These are phyloP conservation scores for Pycnonotus jocosus DNA, from an alignment of 2,113 vertebrate genomes.

Conservation along the genomic window DNA sequence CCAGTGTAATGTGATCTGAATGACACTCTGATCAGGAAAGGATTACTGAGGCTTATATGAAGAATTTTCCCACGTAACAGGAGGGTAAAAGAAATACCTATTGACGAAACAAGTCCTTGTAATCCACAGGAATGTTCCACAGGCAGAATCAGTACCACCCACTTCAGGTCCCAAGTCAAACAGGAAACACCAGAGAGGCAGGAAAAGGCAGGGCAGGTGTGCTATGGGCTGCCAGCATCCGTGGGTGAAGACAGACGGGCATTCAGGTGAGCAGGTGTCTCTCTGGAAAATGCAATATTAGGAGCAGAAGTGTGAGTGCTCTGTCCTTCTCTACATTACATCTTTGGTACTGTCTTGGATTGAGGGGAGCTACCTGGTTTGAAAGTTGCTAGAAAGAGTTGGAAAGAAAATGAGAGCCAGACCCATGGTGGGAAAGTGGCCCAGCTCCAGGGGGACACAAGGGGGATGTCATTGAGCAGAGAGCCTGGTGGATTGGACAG, in stretches of 20 bases:
- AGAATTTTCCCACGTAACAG: not conserved
- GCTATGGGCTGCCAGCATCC: not conserved
- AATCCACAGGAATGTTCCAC: not conserved
- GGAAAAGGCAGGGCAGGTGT: not conserved
- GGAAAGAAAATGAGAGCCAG: not conserved
- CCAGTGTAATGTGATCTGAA: not conserved
- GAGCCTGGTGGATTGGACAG: not conserved
- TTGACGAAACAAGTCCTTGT: not conserved
- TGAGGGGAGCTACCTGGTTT: not conserved
- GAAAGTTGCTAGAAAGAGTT: not conserved
- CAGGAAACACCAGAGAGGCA: not conserved
- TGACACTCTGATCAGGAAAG: not conserved
- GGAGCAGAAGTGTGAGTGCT: not conserved
- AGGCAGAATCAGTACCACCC: not conserved
- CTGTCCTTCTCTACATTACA: not conserved
- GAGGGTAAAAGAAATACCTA: not conserved
- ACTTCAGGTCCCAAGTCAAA: not conserved
- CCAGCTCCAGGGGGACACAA: not conserved
- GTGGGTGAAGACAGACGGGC: not conserved
- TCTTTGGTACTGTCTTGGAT: not conserved
- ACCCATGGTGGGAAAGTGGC: not conserved
- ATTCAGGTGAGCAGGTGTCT: not conserved
- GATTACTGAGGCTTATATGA: not conserved
- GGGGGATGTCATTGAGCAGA: not conserved
- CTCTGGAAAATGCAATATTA: not conserved